A percentile compares a stretch with the other conserved stretches of the same genome.
phyloP scores from a whole-genome alignment of 2,888 invertebrate genomes.

The Tanytarsus gracilentus region DNA sequence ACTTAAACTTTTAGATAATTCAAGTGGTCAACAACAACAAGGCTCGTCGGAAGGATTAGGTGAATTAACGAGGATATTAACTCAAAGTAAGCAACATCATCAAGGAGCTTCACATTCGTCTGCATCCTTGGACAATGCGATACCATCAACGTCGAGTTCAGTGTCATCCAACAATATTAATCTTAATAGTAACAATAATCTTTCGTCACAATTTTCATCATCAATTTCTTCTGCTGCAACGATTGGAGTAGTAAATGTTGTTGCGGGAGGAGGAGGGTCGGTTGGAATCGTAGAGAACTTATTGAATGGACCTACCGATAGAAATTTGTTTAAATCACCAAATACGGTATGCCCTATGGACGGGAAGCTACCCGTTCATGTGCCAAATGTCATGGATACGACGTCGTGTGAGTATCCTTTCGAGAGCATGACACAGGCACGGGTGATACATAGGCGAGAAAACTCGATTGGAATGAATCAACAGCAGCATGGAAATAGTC shows the following conservation, averaged over 20 bases:
- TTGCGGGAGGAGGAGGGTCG: background rate
- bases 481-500: constrained; percentile 32
- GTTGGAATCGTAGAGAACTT: background rate
- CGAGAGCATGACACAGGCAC: constrained; percentile 83
- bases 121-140: constrained; percentile 31
- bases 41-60: constrained; percentile 34
- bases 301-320: constrained; percentile 30
- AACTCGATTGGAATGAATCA: constrained; percentile 45
- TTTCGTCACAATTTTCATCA: constrained; percentile 31
- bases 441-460: constrained; percentile 72
- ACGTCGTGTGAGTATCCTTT: constrained; percentile 65
- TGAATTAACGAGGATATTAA: constrained; percentile 35
- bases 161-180: too few relatives aligned
- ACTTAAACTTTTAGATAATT: constrained; percentile 34
- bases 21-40: constrained; percentile 34
- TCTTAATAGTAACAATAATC: too few relatives aligned
- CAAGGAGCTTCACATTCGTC: constrained; percentile 32
- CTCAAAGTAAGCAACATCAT: constrained; percentile 31
- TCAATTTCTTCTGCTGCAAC: background rate
- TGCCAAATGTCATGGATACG: constrained; percentile 46
- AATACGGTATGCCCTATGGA: constrained; percentile 83
- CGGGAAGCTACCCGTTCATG: constrained; percentile 50
- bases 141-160: constrained; percentile 30
- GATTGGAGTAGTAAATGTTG: background rate
- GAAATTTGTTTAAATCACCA: constrained; percentile 57